A percentile compares a stretch with the other conserved stretches of the same genome.
These are phyloP conservation scores for Lanistes nyassanus DNA, from an alignment of 1,140 invertebrate species.

Conservation along the genomic window DNA sequence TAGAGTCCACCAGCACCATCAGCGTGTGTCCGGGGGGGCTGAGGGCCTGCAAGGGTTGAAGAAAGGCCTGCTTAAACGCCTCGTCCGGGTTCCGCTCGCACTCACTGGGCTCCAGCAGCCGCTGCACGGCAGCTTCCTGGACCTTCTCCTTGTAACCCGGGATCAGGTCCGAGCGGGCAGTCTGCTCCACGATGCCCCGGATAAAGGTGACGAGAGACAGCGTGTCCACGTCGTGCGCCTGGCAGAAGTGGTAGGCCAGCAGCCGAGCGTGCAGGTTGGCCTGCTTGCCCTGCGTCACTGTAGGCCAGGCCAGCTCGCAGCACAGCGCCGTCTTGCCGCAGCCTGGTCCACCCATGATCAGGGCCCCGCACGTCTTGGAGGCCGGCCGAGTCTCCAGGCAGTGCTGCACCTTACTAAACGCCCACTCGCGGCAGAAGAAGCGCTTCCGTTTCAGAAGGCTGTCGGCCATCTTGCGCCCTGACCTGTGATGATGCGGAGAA, in stretches of 20 bases:
- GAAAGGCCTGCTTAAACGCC: constrained; percentile 86
- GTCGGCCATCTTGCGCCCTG: constrained; percentile 44
- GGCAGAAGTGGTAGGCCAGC: constrained; percentile 64
- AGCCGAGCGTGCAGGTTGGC: constrained; percentile 52
- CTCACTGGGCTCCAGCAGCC: constrained; percentile 45
- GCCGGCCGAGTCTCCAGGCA: constrained; percentile 77
- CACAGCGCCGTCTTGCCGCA: constrained; percentile 84
- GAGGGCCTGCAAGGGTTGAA: constrained; percentile 79
- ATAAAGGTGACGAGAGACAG: constrained; percentile 87
- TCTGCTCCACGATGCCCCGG: constrained; percentile 84
- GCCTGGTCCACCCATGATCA: constrained; percentile 88
- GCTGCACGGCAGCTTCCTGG: constrained; percentile 45
- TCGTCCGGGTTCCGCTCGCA: constrained; percentile 80
- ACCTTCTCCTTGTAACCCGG: constrained; percentile 73
- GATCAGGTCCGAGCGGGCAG: constrained; percentile 69
- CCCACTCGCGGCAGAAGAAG: constrained; percentile 89
- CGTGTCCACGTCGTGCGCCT: constrained; percentile 71
- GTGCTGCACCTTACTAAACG: constrained; percentile 91
- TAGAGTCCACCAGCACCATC: constrained; percentile 89
- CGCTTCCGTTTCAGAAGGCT: constrained; percentile 59
- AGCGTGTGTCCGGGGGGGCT: constrained; percentile 83
- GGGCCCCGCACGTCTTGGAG: constrained; percentile 76
- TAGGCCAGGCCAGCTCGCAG: constrained; percentile 86
- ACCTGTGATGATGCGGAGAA: background rate
- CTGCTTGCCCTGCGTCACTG: constrained; percentile 54